Percentiles rank a stretch among this genome's conserved stretches.
Conservation (phyloP, 2,888 invertebrate genomes). For the Eupithecia exiguata region DNA sequence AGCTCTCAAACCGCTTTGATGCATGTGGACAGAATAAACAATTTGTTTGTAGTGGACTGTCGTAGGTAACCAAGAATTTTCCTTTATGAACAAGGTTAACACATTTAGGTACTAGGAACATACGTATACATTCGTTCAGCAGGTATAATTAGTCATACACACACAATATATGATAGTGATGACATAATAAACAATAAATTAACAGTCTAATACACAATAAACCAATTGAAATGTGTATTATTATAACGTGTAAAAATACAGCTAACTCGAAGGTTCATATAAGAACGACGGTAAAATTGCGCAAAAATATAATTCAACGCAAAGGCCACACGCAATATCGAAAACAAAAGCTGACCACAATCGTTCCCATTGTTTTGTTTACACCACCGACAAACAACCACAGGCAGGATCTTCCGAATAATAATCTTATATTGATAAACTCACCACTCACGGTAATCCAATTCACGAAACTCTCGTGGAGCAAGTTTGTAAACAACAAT, state of each 20-base stretch:
- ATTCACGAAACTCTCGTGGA: conserved; percentile 64
- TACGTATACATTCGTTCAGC: not conserved
- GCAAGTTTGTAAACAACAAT: conserved; percentile 71
- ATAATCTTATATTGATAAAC: conserved; percentile 68
- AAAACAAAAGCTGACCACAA: conserved; percentile 67
- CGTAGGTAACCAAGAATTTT: conserved; percentile 37
- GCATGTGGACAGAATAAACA: conserved; percentile 57
- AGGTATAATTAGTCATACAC: not conserved
- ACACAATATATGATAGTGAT: not conserved
- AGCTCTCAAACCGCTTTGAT: conserved; percentile 55
- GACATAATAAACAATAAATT: not conserved
- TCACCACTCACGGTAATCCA: conserved; percentile 75
- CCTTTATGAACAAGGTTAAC: not conserved
- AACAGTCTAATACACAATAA: not conserved
- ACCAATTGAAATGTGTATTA: not conserved
- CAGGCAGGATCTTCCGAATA: conserved; percentile 48
- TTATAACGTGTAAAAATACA: not conserved
- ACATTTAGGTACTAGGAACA: not conserved
- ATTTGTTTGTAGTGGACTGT: conserved; percentile 38
- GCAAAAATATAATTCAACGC: conserved; percentile 49
- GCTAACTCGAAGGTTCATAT: conserved; percentile 15
- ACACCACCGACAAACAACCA: conserved; percentile 42
- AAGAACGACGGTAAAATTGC: conserved; percentile 41
- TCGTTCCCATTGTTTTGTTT: conserved; percentile 64
- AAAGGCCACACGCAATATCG: conserved; percentile 49